These are phyloP conservation scores for Crotalus tigris DNA, from an alignment of 2,113 vertebrate species.

Conservation along the genomic window DNA sequence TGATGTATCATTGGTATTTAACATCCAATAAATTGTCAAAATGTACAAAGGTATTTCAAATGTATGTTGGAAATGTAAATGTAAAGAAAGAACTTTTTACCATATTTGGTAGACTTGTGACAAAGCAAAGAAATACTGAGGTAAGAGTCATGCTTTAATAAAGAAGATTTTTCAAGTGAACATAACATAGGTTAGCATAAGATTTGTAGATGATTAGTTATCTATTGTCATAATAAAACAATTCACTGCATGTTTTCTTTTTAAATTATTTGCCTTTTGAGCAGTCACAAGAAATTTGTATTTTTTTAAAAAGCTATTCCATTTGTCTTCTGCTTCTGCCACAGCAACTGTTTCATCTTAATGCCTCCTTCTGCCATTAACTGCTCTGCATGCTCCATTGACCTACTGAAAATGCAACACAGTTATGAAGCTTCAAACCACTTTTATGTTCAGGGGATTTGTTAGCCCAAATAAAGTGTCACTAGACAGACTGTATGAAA, in stretches of 20 bases:
- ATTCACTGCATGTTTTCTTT: slow-evolving; percentile 10
- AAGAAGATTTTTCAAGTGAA: background rate
- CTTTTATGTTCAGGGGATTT: slow-evolving; percentile 1
- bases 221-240: slow-evolving; percentile 4
- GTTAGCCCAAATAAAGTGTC: slow-evolving; percentile 12
- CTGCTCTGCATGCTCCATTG: slow-evolving; percentile 16
- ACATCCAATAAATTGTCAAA: background rate
- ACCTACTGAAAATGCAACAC: background rate
- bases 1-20: background rate
- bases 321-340: slow-evolving; percentile 18
- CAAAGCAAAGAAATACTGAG: background rate
- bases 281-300: slow-evolving; percentile 36
- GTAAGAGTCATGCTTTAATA: background rate
- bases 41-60: background rate
- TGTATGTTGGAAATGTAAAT: background rate
- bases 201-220: slow-evolving; percentile 5
- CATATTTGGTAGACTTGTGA: background rate
- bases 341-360: slow-evolving; percentile 37
- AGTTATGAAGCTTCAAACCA: slow-evolving; percentile 24
- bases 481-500: slow-evolving; percentile 18
- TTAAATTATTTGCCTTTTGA: slow-evolving; percentile 27
- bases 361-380: slow-evolving; percentile 23
- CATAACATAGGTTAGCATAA: slow-evolving; percentile 23
- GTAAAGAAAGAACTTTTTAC: background rate
- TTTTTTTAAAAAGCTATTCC: slow-evolving; percentile 28